A percentile compares a stretch with the other conserved stretches of the same genome.
phyloP scores from a whole-genome alignment of 2,113 vertebrate genomes.

The Halcyon senegalensis region DNA sequence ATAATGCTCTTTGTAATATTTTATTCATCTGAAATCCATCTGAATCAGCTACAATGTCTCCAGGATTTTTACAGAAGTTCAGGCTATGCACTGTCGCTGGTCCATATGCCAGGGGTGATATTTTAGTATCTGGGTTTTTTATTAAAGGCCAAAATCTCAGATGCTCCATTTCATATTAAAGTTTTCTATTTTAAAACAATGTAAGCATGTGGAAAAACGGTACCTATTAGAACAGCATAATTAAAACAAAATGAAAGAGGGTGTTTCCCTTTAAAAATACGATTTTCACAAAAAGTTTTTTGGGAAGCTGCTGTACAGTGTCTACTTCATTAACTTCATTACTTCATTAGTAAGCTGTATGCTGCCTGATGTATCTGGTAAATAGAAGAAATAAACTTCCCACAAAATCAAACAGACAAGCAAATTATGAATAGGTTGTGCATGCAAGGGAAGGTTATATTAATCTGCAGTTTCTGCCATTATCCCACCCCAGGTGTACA shows the following conservation, averaged over 20 bases:
- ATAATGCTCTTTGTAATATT: not conserved
- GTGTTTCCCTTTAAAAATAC: not conserved
- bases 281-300: not conserved
- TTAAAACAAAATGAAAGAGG: not conserved
- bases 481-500: not conserved
- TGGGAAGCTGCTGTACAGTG: not conserved
- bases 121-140: not conserved
- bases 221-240: not conserved
- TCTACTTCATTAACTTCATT: not conserved
- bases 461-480: not conserved
- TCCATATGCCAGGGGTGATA: not conserved
- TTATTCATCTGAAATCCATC: not conserved
- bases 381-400: not conserved
- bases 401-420: not conserved
- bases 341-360: not conserved
- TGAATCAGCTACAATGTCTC: not conserved
- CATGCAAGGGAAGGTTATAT: not conserved
- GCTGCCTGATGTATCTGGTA: not conserved
- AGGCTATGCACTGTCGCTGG: not conserved
- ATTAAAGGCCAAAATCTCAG: not conserved
- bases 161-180: not conserved
- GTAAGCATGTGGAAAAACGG: not conserved
- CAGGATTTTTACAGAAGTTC: not conserved
- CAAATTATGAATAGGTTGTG: not conserved
- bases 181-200: not conserved